These are phyloP conservation scores for Acleris cristana DNA, from an alignment of 2,888 invertebrate species.

Conservation along the genomic window DNA sequence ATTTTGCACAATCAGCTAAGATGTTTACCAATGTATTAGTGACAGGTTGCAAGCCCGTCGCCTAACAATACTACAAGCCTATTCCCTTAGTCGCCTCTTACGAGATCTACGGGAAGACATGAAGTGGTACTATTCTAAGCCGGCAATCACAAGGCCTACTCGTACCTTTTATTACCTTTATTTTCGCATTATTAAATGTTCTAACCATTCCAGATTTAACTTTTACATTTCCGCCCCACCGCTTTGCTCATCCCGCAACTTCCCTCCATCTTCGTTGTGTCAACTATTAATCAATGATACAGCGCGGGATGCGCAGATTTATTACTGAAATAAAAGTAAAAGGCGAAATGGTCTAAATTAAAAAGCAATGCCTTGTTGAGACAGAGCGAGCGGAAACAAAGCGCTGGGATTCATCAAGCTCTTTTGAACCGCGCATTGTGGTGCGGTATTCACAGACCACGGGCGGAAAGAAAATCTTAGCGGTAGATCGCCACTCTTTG, in stretches of 20 bases:
- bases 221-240: too few relatives aligned
- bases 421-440: slow-evolving; percentile 80
- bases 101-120: too few relatives aligned
- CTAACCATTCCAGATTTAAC: too few relatives aligned
- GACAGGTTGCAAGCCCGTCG: too few relatives aligned
- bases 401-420: slow-evolving; percentile 80
- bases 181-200: too few relatives aligned
- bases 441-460: slow-evolving; percentile 71
- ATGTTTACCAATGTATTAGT: too few relatives aligned
- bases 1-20: too few relatives aligned
- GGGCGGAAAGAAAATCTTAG: slow-evolving; percentile 76
- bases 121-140: too few relatives aligned
- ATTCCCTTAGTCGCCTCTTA: too few relatives aligned
- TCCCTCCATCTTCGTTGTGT: slow-evolving; percentile 7
- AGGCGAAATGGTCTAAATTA: slow-evolving; percentile 79
- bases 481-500: slow-evolving; percentile 77
- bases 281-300: slow-evolving; percentile 46
- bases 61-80: too few relatives aligned
- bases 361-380: slow-evolving; percentile 80
- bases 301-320: slow-evolving; percentile 67
- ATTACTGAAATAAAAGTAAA: slow-evolving; percentile 72
- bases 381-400: slow-evolving; percentile 80
- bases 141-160: too few relatives aligned
- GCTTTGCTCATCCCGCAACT: neutral
- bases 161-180: too few relatives aligned